Evolutionary conservation across 2,113 vertebrate genomes (phyloP), one percentile per base, ranked within the genome.

Genomic region (Calidris pygmaea): DNA sequence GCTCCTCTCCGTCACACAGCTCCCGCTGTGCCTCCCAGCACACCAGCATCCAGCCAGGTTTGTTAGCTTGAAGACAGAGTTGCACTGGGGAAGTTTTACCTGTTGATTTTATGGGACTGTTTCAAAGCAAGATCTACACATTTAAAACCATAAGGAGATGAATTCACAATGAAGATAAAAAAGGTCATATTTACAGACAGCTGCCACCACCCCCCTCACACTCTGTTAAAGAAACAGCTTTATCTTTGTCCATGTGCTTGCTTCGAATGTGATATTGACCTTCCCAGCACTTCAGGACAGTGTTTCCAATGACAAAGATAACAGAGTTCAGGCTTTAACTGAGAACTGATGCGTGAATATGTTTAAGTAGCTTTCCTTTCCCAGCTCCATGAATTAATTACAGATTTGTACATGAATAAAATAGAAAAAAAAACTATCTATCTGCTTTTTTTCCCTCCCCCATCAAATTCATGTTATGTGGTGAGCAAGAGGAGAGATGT

Each of bases 101-200:
- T 74, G 8, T 39, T 71, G n/a, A 23, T 80, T 88, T 74, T 35
- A 67, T 50, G 48, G 66, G 18, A 35, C 43, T 52, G 21, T 55
- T 68, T 92, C 60, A 91, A 79, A 93, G 74, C 39, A 91, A 30
- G 58, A 80, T 48, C 18, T 37, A 17, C 50, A 34, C 10, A 37
- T 52, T 93, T 90, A 81, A 91, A 96, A 83, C 37, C 19, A 67
- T 60, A 85, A 87, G 74, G 78, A 95, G 79, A 91, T 73, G 39
- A 93, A 91, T 83, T 94, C 75, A 82, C 91, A 82, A 10, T 19
- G 41, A 87, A 73, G 74, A 26, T 55, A 62, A 82, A 82, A 56
- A 62, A 90, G 73, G 15, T 65, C 41, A 3, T 76, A 50, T 80
- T 78, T 85, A 86, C 76, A 93, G 79, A 81, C 29, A 94, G 55